Base-by-base conservation (phyloP, 2,888 invertebrate species). In the Darwinula stevensoni region DNA sequence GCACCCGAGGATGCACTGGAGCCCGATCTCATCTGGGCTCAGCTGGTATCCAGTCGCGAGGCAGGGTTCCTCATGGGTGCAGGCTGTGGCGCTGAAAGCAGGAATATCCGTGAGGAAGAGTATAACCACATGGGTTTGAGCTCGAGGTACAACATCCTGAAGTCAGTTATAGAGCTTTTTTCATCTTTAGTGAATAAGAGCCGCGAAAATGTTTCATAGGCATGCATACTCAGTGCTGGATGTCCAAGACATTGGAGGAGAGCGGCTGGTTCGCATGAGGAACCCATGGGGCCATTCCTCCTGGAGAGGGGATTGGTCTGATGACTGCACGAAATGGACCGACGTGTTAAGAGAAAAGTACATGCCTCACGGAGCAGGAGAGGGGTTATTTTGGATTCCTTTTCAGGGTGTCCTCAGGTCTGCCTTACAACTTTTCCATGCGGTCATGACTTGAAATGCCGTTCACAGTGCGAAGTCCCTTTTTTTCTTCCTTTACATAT, bases 201-300 rank as follows among this genome's bases (percentile, higher is more conserved):
- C n/a, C n/a, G n/a, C n/a, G n/a, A n/a, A n/a, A n/a, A n/a, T n/a
- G n/a, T n/a, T n/a, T n/a, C n/a, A n/a, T n/a, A n/a, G n/a, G n/a
- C 91, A 94, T 53, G 94, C 94, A 11, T 94, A 97, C 58, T 91
- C 91, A 1, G 75, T 97, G 29, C 62, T 94, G 11, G 88, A 94
- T 56, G 88, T 94, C 3, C 59, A 67, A 44, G 69, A 71, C 44
- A 62, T 71, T 2, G 47, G 68, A 17, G 74, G 73, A 17, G 58
- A 68, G 44, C 44, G 47, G 47, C 43, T 62, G 32, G 56, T 97
- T 33, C 66, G 84, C 35, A 57, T 97, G 33, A 65, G 94, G 34
- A 97, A 97, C 61, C 94, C 94, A 1, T 97, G 94, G 94, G 94
- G 94, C 1, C 76, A 82, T 50, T 88, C 82, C 55, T 84, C 84